A percentile compares a stretch with the other conserved stretches of the same genome.
phyloP scores from a whole-genome alignment of 2,113 vertebrate genomes.

The Siniperca knerii region DNA sequence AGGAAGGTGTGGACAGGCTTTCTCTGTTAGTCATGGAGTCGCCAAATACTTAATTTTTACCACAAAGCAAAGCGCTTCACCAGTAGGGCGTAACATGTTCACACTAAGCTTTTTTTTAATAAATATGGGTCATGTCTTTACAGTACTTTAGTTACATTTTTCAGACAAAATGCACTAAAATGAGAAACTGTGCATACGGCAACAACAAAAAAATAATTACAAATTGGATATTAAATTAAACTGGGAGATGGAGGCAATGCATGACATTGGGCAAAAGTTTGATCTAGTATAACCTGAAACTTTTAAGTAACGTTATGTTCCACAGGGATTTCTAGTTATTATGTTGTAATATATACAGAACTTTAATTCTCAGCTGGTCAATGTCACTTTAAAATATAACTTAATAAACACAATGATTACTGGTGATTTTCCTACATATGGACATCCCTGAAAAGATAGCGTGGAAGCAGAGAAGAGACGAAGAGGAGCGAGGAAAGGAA shows the following conservation, averaged over 20 bases:
- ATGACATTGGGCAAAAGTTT: neutral
- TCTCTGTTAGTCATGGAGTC: neutral
- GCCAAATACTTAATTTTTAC: neutral
- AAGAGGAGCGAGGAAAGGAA: neutral
- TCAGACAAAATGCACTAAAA: neutral
- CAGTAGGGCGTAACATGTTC: neutral
- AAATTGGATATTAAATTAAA: neutral
- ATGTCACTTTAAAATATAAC: conserved; percentile 11
- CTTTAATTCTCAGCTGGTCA: conserved; percentile 13
- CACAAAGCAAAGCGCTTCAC: neutral
- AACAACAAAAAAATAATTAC: neutral
- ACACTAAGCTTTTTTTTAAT: neutral
- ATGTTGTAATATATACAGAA: neutral
- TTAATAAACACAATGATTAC: neutral
- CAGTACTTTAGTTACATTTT: neutral
- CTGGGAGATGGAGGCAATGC: neutral
- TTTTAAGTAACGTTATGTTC: neutral
- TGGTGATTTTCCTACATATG: conserved; percentile 14
- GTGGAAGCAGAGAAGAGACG: neutral
- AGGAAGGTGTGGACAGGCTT: neutral
- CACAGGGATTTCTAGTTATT: neutral
- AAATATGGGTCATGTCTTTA: neutral
- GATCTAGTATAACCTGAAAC: neutral
- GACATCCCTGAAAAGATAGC: neutral
- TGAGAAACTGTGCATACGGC: neutral